Evolutionary conservation across 2,888 invertebrate genomes (phyloP).

Genomic region (Limnephilus rhombicus): DNA sequence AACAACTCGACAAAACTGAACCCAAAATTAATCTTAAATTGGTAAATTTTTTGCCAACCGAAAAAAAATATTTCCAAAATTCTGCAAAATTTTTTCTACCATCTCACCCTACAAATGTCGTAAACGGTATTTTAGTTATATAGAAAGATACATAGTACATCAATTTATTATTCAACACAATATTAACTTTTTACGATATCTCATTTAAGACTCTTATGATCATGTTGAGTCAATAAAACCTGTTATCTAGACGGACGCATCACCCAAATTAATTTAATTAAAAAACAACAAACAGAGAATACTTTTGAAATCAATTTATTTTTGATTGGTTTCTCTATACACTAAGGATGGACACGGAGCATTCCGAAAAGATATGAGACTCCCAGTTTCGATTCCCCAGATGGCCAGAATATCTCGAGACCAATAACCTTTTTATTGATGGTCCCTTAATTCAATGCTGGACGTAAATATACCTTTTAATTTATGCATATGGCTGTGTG

Average conservation of each 20-base stretch:
- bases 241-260: not conserved
- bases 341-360: not conserved
- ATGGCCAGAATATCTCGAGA: constrained; percentile 17
- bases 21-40: no score
- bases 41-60: no score
- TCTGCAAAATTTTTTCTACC: no score
- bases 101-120: not conserved
- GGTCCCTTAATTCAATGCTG: constrained; percentile 36
- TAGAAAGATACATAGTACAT: not conserved
- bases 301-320: not conserved
- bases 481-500: constrained; percentile 29
- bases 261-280: not conserved
- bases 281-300: not conserved
- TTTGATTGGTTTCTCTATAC: constrained; percentile 14
- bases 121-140: not conserved
- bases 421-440: constrained; percentile 34
- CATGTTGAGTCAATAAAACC: not conserved
- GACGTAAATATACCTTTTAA: constrained; percentile 31
- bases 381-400: not conserved
- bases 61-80: no score
- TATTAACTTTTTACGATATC: not conserved
- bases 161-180: not conserved
- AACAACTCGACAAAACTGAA: no score
- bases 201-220: not conserved
- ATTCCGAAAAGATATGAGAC: not conserved